Evolutionary conservation across 2,113 vertebrate genomes (phyloP).

Genomic region (Leucosticte australis): DNA sequence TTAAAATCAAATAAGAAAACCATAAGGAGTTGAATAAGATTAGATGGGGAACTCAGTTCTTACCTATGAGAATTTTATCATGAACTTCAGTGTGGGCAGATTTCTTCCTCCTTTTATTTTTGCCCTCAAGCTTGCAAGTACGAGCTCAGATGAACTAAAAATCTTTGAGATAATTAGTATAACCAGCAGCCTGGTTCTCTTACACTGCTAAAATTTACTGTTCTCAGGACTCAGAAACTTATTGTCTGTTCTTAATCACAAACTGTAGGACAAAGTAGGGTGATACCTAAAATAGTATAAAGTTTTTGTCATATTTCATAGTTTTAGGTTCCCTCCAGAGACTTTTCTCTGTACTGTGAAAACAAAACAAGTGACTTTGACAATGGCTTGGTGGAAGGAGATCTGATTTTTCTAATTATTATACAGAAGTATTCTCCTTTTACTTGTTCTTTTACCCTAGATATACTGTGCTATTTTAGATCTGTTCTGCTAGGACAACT

Average conservation of each 20-base stretch:
- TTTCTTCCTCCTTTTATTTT: neutral
- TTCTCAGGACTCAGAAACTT: neutral
- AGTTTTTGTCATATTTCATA: neutral
- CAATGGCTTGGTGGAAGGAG: neutral
- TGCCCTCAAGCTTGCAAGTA: neutral
- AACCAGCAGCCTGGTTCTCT: neutral
- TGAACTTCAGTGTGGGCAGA: neutral
- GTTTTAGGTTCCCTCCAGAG: neutral
- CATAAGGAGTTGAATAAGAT: neutral
- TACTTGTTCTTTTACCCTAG: neutral
- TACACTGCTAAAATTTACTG: neutral
- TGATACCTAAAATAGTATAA: neutral
- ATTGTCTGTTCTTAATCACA: neutral
- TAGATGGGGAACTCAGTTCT: neutral
- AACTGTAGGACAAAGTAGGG: neutral
- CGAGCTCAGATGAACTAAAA: neutral
- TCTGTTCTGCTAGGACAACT: neutral
- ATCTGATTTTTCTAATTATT: neutral
- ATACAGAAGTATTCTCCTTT: neutral
- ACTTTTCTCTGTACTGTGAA: neutral
- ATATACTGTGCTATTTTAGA: neutral
- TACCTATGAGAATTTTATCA: neutral
- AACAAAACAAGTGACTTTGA: neutral
- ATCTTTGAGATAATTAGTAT: neutral
- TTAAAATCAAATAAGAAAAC: neutral